These are phyloP conservation scores for Echinops telfairi DNA, from an alignment of 2,113 vertebrate species.

Conservation along the genomic window DNA sequence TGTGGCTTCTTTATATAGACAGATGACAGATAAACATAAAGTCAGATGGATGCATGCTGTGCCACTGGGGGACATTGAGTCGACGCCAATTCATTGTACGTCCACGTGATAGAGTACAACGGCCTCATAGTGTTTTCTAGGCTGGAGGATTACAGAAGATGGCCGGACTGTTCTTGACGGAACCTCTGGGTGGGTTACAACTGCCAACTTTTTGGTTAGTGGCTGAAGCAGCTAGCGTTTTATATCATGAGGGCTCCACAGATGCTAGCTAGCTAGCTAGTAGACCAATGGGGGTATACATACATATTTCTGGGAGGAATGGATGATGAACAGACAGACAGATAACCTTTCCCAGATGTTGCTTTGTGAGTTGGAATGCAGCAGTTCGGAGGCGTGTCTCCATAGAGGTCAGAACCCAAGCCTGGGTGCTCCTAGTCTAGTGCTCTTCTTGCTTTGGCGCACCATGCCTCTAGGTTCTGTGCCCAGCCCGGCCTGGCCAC, in stretches of 20 bases:
- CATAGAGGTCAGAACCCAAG: background rate
- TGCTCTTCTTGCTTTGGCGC: background rate
- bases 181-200: background rate
- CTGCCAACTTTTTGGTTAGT: background rate
- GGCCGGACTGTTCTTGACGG: background rate
- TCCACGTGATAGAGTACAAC: background rate
- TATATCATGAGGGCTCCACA: background rate
- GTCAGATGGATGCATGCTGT: background rate
- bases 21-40: background rate
- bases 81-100: background rate
- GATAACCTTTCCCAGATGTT: background rate
- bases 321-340: background rate
- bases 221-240: background rate
- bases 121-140: background rate
- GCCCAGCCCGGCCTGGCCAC: background rate
- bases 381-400: background rate
- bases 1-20: background rate
- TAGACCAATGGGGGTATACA: background rate
- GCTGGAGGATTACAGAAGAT: background rate
- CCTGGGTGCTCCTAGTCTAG: background rate
- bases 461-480: background rate
- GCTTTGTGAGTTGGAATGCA: background rate
- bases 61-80: background rate
- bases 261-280: background rate
- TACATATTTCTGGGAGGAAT: background rate